Conservation (phyloP, 1,140 invertebrate species). For the Euura saliciscinereae region DNA sequence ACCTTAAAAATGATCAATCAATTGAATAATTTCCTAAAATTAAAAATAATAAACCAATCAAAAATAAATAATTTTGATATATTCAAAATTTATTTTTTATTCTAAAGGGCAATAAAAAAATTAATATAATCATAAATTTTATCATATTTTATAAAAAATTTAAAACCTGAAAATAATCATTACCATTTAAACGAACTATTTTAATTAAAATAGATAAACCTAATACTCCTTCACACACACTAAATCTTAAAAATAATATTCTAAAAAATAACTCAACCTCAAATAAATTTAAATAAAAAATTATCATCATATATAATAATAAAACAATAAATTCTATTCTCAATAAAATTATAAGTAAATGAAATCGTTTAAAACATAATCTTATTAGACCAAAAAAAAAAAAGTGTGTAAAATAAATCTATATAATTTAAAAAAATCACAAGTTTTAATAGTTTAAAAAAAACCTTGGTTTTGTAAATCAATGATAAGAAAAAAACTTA, state of each 20-base stretch:
- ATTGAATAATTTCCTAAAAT: constrained; percentile 40
- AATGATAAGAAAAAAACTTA: constrained; percentile 56
- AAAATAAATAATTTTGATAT: constrained; percentile 14
- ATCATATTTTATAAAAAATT: constrained; percentile 61
- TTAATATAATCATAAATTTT: constrained; percentile 55
- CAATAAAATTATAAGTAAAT: constrained; percentile 60
- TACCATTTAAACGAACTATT: constrained; percentile 63
- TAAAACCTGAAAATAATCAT: constrained; percentile 63
- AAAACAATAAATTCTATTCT: constrained; percentile 64
- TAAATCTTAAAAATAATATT: constrained; percentile 65
- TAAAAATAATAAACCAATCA: constrained; percentile 48
- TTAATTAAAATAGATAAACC: constrained; percentile 63
- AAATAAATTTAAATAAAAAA: constrained; percentile 54
- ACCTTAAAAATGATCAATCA: constrained; percentile 37
- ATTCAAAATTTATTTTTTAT: constrained; percentile 8
- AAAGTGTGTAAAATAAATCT: constrained; percentile 58
- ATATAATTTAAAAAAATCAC: constrained; percentile 57
- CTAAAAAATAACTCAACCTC: constrained; percentile 60
- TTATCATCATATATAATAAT: constrained; percentile 57
- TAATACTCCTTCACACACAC: constrained; percentile 65
- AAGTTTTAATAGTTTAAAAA: too few species aligned
- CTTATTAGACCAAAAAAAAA: constrained; percentile 41
- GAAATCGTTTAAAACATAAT: constrained; percentile 38
- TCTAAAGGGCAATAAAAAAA: constrained; percentile 50
- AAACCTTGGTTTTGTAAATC: too few species aligned